Evolutionary conservation across 1,140 invertebrate species (phyloP).

Genomic region (Papilio polyxenes): DNA sequence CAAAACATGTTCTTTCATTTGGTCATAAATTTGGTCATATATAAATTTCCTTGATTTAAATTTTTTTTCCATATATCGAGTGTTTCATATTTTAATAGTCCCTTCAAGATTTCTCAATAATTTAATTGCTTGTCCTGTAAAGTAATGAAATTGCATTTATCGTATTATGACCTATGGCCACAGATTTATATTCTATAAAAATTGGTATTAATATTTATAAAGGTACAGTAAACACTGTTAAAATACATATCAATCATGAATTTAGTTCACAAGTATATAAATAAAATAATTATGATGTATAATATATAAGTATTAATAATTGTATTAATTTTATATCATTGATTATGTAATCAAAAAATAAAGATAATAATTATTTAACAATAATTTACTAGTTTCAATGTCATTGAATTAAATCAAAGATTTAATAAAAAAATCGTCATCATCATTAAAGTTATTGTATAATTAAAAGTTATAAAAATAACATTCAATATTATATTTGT

Average conservation of each 20-base stretch:
- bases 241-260: not conserved
- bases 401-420: slow-evolving; percentile 42
- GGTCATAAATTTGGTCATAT: no score
- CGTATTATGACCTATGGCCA: no score
- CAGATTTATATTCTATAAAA: not conserved
- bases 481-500: slow-evolving; percentile 27
- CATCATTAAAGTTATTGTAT: slow-evolving; percentile 2
- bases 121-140: no score
- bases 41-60: no score
- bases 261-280: not conserved
- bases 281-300: not conserved
- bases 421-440: not conserved
- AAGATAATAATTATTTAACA: slow-evolving; percentile 41
- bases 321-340: not conserved
- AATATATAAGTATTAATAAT: not conserved
- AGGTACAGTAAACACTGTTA: not conserved
- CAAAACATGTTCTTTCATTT: no score
- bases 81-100: no score
- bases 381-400: slow-evolving; percentile 42
- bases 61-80: no score
- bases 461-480: not conserved
- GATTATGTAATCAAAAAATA: slow-evolving; percentile 33
- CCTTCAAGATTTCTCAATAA: no score
- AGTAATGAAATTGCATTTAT: no score
- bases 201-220: not conserved